These are phyloP conservation scores for Drosophila gaucha DNA, from an alignment of 2,888 invertebrate genomes.

Conservation along the genomic window DNA sequence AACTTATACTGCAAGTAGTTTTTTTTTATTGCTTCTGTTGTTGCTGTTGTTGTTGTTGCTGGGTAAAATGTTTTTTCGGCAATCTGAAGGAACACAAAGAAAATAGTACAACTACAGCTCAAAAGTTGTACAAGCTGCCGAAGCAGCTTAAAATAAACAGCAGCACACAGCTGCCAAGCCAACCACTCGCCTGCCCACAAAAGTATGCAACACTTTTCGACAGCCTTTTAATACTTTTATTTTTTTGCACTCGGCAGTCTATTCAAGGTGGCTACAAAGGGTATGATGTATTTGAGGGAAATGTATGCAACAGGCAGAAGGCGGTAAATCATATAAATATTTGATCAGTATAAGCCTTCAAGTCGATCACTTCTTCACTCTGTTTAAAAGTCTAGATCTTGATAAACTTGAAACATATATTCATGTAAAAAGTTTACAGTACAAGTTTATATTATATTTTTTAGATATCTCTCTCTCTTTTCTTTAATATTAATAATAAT, in stretches of 20 bases:
- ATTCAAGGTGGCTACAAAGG: no score
- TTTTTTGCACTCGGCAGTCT: constrained; percentile 11
- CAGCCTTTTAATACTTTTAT: constrained; percentile 17
- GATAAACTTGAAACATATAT: no score
- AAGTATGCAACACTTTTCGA: constrained; percentile 73
- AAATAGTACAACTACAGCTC: constrained; percentile 51
- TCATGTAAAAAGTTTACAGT: no score
- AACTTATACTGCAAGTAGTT: constrained; percentile 45
- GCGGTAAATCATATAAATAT: no score
- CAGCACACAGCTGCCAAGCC: constrained; percentile 21
- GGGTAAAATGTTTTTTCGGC: constrained; percentile 57
- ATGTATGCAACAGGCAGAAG: not conserved
- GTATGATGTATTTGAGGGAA: no score
- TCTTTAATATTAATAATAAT: no score
- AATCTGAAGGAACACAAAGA: constrained; percentile 55
- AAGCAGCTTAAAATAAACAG: constrained; percentile 70
- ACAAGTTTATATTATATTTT: no score
- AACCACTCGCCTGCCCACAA: constrained; percentile 50
- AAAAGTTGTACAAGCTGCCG: constrained; percentile 53
- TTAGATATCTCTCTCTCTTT: no score
- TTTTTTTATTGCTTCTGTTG: not conserved
- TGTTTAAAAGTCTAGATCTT: no score
- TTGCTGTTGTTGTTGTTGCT: constrained; percentile 17
- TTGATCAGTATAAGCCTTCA: no score
- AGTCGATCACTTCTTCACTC: no score